Conservation (phyloP, 2,797 vertebrate species). For the Crypturellus tataupa region DNA sequence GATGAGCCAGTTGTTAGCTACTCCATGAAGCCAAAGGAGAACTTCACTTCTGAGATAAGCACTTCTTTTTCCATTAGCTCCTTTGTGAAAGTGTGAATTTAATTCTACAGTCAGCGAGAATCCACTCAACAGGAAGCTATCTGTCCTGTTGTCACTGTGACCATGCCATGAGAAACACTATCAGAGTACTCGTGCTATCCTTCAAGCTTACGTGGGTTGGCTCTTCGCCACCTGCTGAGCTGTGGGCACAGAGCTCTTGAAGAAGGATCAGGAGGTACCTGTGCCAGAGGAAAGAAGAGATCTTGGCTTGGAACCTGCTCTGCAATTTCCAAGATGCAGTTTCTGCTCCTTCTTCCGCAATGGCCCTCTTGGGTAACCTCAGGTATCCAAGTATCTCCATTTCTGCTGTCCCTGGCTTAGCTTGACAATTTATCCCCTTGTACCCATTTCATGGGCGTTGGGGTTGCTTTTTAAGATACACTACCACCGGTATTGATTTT, state of each 20-base stretch:
- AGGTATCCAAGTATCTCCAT: background rate
- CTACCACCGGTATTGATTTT: background rate
- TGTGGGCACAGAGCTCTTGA: background rate
- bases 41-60: background rate
- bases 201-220: background rate
- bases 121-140: background rate
- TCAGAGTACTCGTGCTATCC: background rate
- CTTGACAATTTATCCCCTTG: background rate
- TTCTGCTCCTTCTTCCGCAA: background rate
- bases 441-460: background rate
- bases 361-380: background rate
- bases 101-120: background rate
- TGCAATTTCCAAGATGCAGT: background rate
- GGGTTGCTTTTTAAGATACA: background rate
- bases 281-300: background rate
- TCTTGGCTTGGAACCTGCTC: background rate
- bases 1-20: background rate
- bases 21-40: background rate
- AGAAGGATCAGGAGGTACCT: background rate
- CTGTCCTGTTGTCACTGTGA: background rate
- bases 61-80: background rate
- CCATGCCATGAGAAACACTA: background rate
- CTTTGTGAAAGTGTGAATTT: background rate
- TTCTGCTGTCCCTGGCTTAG: background rate
- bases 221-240: background rate